Evolutionary conservation across 2,888 invertebrate species (phyloP), one percentile per base, ranked within the genome.

Genomic region (Troglohyphantes excavatus): DNA sequence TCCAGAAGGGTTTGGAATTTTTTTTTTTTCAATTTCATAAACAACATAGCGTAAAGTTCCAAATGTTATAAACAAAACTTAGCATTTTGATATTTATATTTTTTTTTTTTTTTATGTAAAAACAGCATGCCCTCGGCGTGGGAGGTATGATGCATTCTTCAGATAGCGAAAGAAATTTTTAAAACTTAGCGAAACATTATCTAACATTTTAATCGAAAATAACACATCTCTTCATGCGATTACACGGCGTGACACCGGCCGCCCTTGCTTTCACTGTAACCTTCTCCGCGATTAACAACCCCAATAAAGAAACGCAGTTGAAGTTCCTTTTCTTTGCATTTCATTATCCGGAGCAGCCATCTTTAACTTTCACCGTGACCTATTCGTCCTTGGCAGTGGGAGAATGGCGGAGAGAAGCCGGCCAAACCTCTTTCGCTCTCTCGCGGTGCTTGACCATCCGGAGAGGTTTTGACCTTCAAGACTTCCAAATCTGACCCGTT

Each of bases 301-400:
- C 53, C 63, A 73, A 73, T 87, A 81, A 81, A 81, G 43, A 61
- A 29, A 21, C 19, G 33, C 39, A 81, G 68, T 29, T 11, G 11
- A 43, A 68, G 61, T 63, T 53, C 72, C 33, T 79, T 75, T 84
- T 76, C 76, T 73, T 72, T 82, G 59, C 65, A 78, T 59, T 70
- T 76, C 61, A 78, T 78, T 70, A 86, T 59, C 46, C 78, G 17
- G 43, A 70, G 70, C 59, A 46, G 81, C 61, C 59, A 73, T 88
- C 81, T 88, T 82, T 79, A 81, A 88, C 81, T 87, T 88, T 81
- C 87, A 81, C 87, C 73, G 87, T 88, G 87, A 88, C 87, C 87
- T 88, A 81, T 81, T 88, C 81, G 87, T 88, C 87, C 87, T 88
- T 88, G 87, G 73, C 87, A 81, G 81, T 88, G 87, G 73, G 72